These are phyloP conservation scores for Zaprionus capensis DNA, from an alignment of 1,140 invertebrate genomes.

Conservation along the genomic window DNA sequence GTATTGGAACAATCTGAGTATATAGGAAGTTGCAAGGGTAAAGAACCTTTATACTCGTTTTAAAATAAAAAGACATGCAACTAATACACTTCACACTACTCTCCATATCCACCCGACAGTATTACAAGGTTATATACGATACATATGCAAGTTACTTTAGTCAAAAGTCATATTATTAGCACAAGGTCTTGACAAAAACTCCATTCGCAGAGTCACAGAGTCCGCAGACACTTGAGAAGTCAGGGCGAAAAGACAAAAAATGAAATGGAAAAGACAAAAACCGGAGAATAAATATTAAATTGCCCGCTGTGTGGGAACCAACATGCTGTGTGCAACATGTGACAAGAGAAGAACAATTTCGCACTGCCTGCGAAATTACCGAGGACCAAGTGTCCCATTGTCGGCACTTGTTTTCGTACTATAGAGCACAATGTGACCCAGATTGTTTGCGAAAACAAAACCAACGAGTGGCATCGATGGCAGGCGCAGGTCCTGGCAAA, in stretches of 20 bases:
- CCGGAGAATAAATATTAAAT: slow-evolving; percentile 51
- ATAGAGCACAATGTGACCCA: slow-evolving; percentile 67
- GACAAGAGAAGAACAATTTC: slow-evolving; percentile 61
- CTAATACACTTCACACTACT: neutral
- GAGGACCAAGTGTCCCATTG: slow-evolving; percentile 62
- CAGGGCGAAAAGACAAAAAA: slow-evolving; percentile 22
- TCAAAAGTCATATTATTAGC: slow-evolving; percentile 25
- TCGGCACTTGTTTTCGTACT: slow-evolving; percentile 62
- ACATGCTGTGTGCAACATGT: slow-evolving; percentile 68
- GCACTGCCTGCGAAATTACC: slow-evolving; percentile 53
- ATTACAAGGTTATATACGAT: neutral
- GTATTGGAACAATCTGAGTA: too few relatives aligned
- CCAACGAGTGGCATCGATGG: slow-evolving; percentile 46
- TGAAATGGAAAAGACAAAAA: slow-evolving; percentile 41
- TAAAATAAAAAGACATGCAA: neutral
- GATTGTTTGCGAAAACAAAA: slow-evolving; percentile 65
- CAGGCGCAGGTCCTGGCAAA: slow-evolving; percentile 51
- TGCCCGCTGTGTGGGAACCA: slow-evolving; percentile 79
- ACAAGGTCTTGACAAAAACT: slow-evolving; percentile 32
- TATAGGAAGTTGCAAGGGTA: too few relatives aligned
- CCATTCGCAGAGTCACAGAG: neutral
- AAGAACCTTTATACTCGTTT: too few relatives aligned
- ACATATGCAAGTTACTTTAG: slow-evolving; percentile 35
- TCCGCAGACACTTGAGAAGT: slow-evolving; percentile 62
- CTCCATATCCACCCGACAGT: neutral